phyloP scores from a whole-genome alignment of 37 sponge, comb jelly and placozoan genomes.

The Halisarca cf. caerulea region DNA sequence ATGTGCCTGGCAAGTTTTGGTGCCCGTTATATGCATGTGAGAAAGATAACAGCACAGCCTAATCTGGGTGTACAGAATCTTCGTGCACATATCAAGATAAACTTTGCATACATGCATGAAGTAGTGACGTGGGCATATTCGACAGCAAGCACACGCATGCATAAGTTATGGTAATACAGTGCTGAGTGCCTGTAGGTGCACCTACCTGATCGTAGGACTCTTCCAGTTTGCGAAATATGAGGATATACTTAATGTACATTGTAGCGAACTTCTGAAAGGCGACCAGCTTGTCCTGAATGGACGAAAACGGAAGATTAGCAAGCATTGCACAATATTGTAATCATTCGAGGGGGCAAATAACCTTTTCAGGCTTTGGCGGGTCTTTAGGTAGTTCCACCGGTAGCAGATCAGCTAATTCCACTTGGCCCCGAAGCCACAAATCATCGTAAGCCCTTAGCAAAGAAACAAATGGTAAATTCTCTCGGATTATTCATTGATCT shows the following conservation, averaged over 20 bases:
- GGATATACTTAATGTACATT: slow-evolving; percentile 90
- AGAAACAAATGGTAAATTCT: no score
- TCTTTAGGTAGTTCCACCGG: slow-evolving; percentile 74
- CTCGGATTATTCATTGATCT: no score
- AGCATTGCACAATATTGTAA: not conserved
- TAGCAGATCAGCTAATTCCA: slow-evolving; percentile 69
- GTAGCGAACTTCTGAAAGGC: slow-evolving; percentile 89
- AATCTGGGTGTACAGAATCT: not conserved
- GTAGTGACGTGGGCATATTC: no score
- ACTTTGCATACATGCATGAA: no score
- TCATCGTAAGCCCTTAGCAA: slow-evolving; percentile 71
- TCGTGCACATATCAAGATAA: not conserved
- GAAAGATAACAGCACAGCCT: no score
- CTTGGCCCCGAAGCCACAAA: slow-evolving; percentile 89
- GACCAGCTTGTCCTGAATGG: slow-evolving; percentile 73
- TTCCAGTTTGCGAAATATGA: slow-evolving; percentile 84
- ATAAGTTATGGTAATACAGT: no score
- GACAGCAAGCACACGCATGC: no score
- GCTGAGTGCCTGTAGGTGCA: not conserved
- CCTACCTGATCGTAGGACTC: slow-evolving; percentile 95
- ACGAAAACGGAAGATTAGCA: not conserved
- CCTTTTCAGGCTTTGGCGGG: slow-evolving; percentile 86
- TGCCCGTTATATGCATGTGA: no score
- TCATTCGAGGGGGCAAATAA: not conserved
- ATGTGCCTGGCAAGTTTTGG: no score